These are phyloP conservation scores for Acronicta alni DNA, from an alignment of 2,888 invertebrate genomes.

Conservation along the genomic window DNA sequence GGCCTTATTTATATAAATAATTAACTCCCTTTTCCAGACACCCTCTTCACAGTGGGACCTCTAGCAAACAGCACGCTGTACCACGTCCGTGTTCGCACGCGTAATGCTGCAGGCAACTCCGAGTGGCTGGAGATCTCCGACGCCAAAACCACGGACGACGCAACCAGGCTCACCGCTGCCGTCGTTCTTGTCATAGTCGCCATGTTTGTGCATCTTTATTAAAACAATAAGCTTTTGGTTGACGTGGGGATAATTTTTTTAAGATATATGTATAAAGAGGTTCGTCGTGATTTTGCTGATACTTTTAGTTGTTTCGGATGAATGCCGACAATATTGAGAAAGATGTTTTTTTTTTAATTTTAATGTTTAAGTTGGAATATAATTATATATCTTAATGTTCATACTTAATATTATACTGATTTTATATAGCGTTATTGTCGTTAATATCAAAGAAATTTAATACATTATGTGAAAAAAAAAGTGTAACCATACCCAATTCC, in stretches of 20 bases:
- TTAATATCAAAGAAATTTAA: not conserved
- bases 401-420: not conserved
- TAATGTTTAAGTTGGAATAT: not conserved
- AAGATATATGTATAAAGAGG: constrained; percentile 41
- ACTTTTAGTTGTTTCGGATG: constrained; percentile 7
- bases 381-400: not conserved
- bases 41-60: constrained; percentile 72
- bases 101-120: constrained; percentile 80
- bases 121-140: constrained; percentile 71
- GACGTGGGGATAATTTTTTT: constrained; percentile 55
- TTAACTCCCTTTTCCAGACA: constrained; percentile 60
- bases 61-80: constrained; percentile 73
- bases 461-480: not conserved
- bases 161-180: constrained; percentile 42
- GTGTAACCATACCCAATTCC: too few species aligned
- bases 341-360: not conserved
- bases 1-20: not conserved
- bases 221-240: constrained; percentile 44
- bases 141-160: constrained; percentile 62
- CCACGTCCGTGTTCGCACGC: constrained; percentile 75
- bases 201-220: constrained; percentile 55
- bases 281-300: constrained; percentile 11
- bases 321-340: constrained; percentile 2
- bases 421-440: constrained; percentile 8
- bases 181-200: constrained; percentile 57